Conservation (phyloP, 2,113 vertebrate genomes). For the cat (Felis catus) region F.catus_Fca126_mat1.0 CM031428.1:41229001-41229500, state of each 20-base stretch:
- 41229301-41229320: no score
- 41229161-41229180: no score
- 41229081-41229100: not conserved
- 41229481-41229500: not conserved
- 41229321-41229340: no score
- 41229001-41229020: not conserved
- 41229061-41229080: not conserved
- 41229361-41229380: not conserved
- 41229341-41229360: not conserved
- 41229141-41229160: no score
- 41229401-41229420: not conserved
- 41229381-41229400: not conserved
- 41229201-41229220: not conserved
- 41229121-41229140: rapidly evolving
- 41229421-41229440: not conserved
- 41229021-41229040: not conserved
- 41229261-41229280: not conserved
- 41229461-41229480: not conserved
- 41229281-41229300: not conserved
- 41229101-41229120: no score
- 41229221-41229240: not conserved
- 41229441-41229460: not conserved
- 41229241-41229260: not conserved
- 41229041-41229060: not conserved
- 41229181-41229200: no score